Evolutionary conservation across 2,797 vertebrate species (phyloP), one percentile per base, ranked within the genome.

Genomic region (Choloepus didactylus): DNA sequence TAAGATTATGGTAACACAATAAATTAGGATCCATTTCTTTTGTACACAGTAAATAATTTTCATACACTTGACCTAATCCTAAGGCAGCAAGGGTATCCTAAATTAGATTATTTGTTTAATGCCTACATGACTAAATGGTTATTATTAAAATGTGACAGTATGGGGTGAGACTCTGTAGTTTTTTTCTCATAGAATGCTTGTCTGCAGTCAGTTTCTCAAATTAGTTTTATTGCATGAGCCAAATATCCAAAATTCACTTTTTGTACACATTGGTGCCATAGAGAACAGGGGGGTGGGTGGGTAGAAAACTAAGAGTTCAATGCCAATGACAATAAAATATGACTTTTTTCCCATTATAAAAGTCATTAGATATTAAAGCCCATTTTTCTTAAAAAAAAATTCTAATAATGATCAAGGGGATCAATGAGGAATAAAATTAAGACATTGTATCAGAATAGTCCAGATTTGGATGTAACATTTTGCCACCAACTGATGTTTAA

Each of bases 141-240:
- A 35, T 73, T 59, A 54, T 44, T 49, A 56, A 86, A 81, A 15
- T 12, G 35, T 79, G 86, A 80, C 49, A 66, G 72, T 70, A 31
- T 31, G 41, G 86, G 70, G 56, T 10, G 31, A 56, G 76, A 81
- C 60, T 66, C 76, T 66, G 9, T 31, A 29, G 11, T 35, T 75
- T 69, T 70, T 44, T 79, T 66, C 27, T 96, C 72, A 56, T 14
- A 73, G 80, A 84, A 23, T 72, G 62, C 94, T 64, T 81, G 62
- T 86, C 85, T 87, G 9, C 10, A 21, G 29, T 87, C 59, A 23
- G 54, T 80, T 87, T 92, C 90, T 81, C 87, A 81, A 41, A 29
- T 73, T 92, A 85, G 86, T 49, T 87, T 90, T 95, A 23, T n/a
- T 94, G 76, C 81, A 88, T 91, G 76, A 97, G 80, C 56, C 93